A percentile compares a stretch with the other conserved stretches of the same genome.
Conservation (phyloP, 2,888 invertebrate species). For the Augiades crinisus region DNA sequence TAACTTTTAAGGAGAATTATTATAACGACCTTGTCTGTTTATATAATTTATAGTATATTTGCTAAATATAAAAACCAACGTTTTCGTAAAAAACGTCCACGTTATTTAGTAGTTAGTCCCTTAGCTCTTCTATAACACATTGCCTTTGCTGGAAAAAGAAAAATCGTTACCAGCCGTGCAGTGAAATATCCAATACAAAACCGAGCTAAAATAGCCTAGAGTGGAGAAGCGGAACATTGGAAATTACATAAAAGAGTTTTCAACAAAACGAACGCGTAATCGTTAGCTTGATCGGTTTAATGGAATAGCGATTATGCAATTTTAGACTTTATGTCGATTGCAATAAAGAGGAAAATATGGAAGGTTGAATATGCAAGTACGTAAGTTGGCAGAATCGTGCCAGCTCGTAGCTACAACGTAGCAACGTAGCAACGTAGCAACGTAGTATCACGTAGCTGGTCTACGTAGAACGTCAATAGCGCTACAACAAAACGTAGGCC, state of each 20-base stretch:
- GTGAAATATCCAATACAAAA: constrained; percentile 9
- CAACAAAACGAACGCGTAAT: constrained; percentile 25
- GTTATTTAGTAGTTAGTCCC: no score
- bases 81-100: not conserved
- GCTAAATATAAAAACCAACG: no score
- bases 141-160: no score
- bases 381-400: constrained; percentile 12
- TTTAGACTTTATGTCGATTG: not conserved
- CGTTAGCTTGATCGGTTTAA: constrained; percentile 20
- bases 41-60: no score
- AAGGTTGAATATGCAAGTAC: not conserved
- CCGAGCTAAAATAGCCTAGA: constrained; percentile 19
- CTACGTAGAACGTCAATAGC: constrained; percentile 15
- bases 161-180: not conserved
- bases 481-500: constrained; percentile 15
- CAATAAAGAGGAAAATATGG: not conserved
- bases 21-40: no score
- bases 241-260: constrained; percentile 28
- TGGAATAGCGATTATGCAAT: not conserved
- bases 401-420: constrained; percentile 21
- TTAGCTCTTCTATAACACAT: no score
- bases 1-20: no score
- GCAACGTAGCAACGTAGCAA: no score
- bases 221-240: constrained; percentile 26
- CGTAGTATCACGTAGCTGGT: constrained; percentile 17